Evolutionary conservation across 2,797 vertebrate genomes (phyloP), one percentile per base, ranked within the genome.

Genomic region (Chaenodraco wilsoni): DNA sequence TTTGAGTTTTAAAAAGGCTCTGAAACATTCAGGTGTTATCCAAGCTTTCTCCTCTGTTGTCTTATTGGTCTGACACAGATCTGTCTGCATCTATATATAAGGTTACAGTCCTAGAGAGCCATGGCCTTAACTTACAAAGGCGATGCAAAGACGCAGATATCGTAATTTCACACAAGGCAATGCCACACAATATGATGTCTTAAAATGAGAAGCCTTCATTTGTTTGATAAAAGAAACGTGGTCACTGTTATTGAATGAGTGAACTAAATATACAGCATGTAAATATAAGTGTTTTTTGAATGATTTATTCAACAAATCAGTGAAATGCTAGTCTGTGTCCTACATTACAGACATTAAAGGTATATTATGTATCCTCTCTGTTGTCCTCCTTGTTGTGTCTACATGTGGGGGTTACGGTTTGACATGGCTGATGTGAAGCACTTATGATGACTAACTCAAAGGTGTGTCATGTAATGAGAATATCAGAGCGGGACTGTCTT

Each of bases 401-500:
- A 11, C 45, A 27, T 64, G 63, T 45, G 12, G 41, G 9, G n/a
- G 3, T 33, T 19, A 49, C 19, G 33, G 9, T 16, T 50, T 13
- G 15, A 17, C 23, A 19, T n/a, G 33, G 64, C 57, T 52, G 50
- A 51, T 74, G 65, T 69, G 48, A 19, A 67, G 9, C 60, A 19
- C 45, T 64, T 37, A 55, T 15, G 7, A 54, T 60, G 52, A 66
- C 16, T 76, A 76, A 78, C 17, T 57, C 77, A 72, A 55, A 52
- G 60, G 56, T 44, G 67, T 58, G 62, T 80, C 65, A 54, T 52
- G 56, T 69, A 76, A 80, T 70, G 68, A 59, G 58, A 72, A 76
- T 48, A 81, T 67, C 84, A 85, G 58, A 76, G 74, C 72, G 60
- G 75, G 65, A 74, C 78, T 74, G 72, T 78, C 81, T 79, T 79